A percentile compares a stretch with the other conserved stretches of the same genome.
These are phyloP conservation scores for Electrophaes corylata DNA, from an alignment of 2,888 invertebrate genomes.

Conservation along the genomic window DNA sequence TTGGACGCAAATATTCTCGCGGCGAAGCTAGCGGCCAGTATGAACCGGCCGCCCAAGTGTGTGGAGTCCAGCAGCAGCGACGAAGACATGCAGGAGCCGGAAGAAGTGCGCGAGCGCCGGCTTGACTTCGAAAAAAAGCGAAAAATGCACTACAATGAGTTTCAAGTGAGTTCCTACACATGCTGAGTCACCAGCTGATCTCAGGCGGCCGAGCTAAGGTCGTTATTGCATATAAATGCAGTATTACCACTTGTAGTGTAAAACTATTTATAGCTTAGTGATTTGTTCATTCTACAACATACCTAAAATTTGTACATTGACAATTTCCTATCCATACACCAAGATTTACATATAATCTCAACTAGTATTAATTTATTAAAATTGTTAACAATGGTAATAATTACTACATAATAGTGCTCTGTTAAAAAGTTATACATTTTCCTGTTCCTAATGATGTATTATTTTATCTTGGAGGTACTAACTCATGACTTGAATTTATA, in stretches of 20 bases:
- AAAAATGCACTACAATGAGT: conserved; percentile 99
- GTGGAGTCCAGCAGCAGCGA: conserved; percentile 81
- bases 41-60: conserved; percentile 79
- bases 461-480: conserved; percentile 1
- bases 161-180: conserved; percentile 71
- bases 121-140: conserved; percentile 95
- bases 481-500: conserved; percentile 22
- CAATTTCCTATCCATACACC: too few relatives aligned
- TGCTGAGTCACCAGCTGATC: conserved; percentile 26
- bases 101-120: conserved; percentile 87
- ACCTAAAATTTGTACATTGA: too few relatives aligned
- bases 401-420: not conserved
- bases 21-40: conserved; percentile 86
- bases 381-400: not conserved
- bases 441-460: conserved; percentile 13
- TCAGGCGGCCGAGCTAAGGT: conserved; percentile 32
- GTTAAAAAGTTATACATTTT: not conserved
- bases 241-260: conserved; percentile 5
- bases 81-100: conserved; percentile 84
- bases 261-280: conserved; percentile 10
- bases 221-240: conserved; percentile 10
- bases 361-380: too few relatives aligned
- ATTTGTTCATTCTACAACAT: not conserved
- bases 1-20: conserved; percentile 89
- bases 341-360: too few relatives aligned